Evolutionary conservation across 2,797 vertebrate genomes (phyloP).

Genomic region (Saxicola maurus): DNA sequence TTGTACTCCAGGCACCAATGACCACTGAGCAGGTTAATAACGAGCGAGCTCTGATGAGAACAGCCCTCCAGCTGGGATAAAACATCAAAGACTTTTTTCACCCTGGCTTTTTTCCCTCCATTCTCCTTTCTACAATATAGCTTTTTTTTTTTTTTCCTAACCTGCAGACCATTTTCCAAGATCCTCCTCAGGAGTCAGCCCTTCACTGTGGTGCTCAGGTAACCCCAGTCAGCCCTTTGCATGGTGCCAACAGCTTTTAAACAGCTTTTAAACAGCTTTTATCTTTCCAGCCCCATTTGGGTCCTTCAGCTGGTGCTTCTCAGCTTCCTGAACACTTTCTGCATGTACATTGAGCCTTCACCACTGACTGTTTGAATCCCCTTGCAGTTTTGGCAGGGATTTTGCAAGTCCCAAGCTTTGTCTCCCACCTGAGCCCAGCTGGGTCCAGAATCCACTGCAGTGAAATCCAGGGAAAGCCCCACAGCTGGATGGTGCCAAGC

Average conservation of each 20-base stretch:
- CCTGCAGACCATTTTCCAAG: not conserved
- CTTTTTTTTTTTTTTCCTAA: not conserved
- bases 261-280: not conserved
- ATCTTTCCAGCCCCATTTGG: not conserved
- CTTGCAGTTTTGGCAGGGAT: not conserved
- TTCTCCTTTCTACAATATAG: not conserved
- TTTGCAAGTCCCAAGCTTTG: not conserved
- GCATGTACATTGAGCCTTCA: not conserved
- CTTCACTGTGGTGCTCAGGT: not conserved
- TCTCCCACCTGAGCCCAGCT: rapidly evolving
- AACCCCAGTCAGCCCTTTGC: not conserved
- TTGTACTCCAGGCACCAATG: slow-evolving; percentile 39
- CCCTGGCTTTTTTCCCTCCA: rapidly evolving
- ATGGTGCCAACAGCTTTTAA: not conserved
- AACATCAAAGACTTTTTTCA: not conserved
- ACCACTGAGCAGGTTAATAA: slow-evolving; percentile 15
- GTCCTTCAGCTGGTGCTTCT: not conserved
- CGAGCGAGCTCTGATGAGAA: not conserved
- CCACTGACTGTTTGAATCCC: rapidly evolving
- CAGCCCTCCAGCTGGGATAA: slow-evolving; percentile 25
- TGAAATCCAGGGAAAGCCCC: not conserved
- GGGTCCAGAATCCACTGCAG: not conserved
- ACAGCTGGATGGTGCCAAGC: not conserved
- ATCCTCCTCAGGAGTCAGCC: not conserved
- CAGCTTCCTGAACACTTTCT: not conserved